These are phyloP conservation scores for Alloplasta piceator DNA, from an alignment of 2,888 invertebrate species.

Conservation along the genomic window DNA sequence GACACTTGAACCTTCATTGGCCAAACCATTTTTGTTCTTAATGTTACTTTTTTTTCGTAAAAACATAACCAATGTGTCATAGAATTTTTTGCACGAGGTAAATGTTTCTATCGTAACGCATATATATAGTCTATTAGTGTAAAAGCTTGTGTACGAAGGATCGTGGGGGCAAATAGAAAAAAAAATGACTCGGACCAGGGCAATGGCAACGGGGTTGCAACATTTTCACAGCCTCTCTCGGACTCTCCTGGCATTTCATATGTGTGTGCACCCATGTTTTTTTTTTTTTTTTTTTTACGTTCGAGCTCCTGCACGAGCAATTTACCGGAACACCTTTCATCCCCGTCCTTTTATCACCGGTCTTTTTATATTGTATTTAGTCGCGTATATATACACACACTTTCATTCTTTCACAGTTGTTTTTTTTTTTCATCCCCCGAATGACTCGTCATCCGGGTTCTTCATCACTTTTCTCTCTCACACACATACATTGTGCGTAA, in stretches of 20 bases:
- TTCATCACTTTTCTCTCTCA: slow-evolving; percentile 7
- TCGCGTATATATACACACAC: slow-evolving; percentile 1
- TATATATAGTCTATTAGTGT: slow-evolving; percentile 50
- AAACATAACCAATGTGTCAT: slow-evolving; percentile 10
- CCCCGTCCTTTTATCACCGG: slow-evolving; percentile 40
- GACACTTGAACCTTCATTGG: too few relatives aligned
- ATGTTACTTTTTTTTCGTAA: slow-evolving; percentile 12
- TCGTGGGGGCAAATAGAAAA: slow-evolving; percentile 46
- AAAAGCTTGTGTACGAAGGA: slow-evolving; percentile 59
- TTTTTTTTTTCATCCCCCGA: slow-evolving; percentile 34
- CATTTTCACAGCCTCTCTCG: slow-evolving; percentile 45
- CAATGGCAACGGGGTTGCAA: slow-evolving; percentile 18
- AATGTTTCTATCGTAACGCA: slow-evolving; percentile 5
- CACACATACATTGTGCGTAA: slow-evolving; percentile 33
- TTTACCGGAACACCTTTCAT: slow-evolving; percentile 61
- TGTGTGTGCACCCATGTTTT: slow-evolving; percentile 42
- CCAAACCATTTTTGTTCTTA: not conserved
- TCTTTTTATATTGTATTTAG: slow-evolving; percentile 45
- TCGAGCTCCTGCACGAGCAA: slow-evolving; percentile 54
- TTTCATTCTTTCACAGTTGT: slow-evolving; percentile 40
- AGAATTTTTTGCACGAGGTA: slow-evolving; percentile 5
- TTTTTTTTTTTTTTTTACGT: slow-evolving; percentile 50
- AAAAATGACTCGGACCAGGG: slow-evolving; percentile 22
- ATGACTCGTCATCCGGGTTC: slow-evolving; percentile 24
- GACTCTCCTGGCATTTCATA: slow-evolving; percentile 15